These are phyloP conservation scores for Drosophila lowei DNA, from an alignment of 1,140 invertebrate species.

Conservation along the genomic window DNA sequence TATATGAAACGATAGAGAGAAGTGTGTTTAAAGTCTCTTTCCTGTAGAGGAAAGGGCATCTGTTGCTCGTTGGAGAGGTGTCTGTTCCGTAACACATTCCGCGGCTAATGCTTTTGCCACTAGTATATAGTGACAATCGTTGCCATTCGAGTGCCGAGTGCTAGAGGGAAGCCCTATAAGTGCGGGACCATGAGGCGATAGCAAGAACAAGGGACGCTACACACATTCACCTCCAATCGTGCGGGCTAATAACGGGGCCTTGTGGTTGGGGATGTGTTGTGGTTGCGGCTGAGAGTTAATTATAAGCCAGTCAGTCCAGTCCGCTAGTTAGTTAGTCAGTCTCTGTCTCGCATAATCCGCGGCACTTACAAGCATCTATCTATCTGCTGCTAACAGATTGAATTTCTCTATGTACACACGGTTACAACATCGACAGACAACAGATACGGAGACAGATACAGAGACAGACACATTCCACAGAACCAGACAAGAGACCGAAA, in stretches of 20 bases:
- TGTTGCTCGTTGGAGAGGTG: not conserved
- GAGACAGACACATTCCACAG: constrained; percentile 51
- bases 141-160: constrained; percentile 11
- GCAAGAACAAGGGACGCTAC: constrained; percentile 60
- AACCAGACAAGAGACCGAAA: constrained; percentile 7
- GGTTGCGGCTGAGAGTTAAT: constrained; percentile 66
- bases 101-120: constrained; percentile 69
- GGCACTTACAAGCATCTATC: constrained; percentile 57
- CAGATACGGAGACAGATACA: constrained; percentile 9
- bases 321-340: constrained; percentile 40
- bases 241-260: constrained; percentile 65
- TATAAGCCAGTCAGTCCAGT: constrained; percentile 57
- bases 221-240: constrained; percentile 53
- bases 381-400: constrained; percentile 48
- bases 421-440: constrained; percentile 40
- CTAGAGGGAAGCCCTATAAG: constrained; percentile 54
- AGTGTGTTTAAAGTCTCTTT: not conserved
- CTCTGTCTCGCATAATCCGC: constrained; percentile 53
- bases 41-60: not conserved
- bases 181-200: constrained; percentile 27
- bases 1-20: not conserved
- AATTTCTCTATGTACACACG: constrained; percentile 51
- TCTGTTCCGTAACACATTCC: constrained; percentile 45
- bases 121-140: constrained; percentile 32
- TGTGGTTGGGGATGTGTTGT: constrained; percentile 58